Evolutionary conservation across 2,113 vertebrate genomes (phyloP), one percentile per base, ranked within the genome.

Genomic region (Pterocles gutturalis): DNA sequence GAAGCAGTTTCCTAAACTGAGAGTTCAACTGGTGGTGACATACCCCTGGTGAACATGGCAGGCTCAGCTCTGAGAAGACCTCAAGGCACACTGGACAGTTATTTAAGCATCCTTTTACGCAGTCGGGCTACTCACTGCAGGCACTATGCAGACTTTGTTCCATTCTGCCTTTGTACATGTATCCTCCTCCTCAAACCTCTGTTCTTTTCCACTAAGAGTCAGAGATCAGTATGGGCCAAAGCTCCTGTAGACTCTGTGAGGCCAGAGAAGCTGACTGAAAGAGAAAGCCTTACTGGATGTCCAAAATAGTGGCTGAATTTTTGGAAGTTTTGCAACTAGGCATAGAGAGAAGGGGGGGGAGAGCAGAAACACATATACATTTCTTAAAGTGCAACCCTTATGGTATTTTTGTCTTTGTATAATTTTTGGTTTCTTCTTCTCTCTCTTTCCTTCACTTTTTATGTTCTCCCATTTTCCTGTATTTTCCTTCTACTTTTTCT

Each of bases 281-380:
- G n/a, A 95, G 53, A 91, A 34, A 38, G 55, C 17, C 0, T 0
- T 49, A 17, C 11, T 22, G 19, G 36, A 58, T 70, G 67, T 69
- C 60, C 76, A 66, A 62, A 86, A 78, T 34, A 83, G 54, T 66
- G 87, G 69, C 65, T 82, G 80, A 67, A 51, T 81, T 89, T 81
- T 83, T 78, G 15, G 19, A 71, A 58, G 29, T 49, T 67, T 58
- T 61, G 43, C 33, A 88, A 71, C 33, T 33, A 46, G 17, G 11
- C 29, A 55, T 26, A 83, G 25, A 83, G 13, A 87, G 60, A 92
- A 75, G 31, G 17, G 4, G 25, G 49, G 49, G 41, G 13, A 17
- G 28, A 83, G 11, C 21, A 66, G 13, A 75, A 83, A 48, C 18
- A 45, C 4, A 29, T 9, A 57, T 33, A 7, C 6, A 9, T 81